Percentiles rank a stretch among this genome's conserved stretches.
phyloP scores from a whole-genome alignment of 2,888 invertebrate species.

The Chaetogeoica ovagalla region DNA sequence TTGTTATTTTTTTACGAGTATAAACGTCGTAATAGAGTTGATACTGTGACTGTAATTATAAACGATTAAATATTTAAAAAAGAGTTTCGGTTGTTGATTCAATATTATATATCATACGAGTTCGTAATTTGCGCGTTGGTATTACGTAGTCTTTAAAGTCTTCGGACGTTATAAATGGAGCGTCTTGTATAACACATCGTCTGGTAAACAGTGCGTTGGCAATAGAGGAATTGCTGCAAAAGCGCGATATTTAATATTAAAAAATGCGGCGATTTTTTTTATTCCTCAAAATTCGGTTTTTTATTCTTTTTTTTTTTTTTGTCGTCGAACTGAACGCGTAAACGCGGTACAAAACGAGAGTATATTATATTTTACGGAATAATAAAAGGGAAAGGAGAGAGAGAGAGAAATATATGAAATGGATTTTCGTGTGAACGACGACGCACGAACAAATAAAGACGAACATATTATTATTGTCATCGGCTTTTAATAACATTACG shows the following conservation, averaged over 20 bases:
- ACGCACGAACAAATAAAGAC: slow-evolving; percentile 3
- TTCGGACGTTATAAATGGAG: slow-evolving; percentile 22
- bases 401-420: background rate
- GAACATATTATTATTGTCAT: background rate
- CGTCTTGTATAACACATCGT: background rate
- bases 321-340: background rate
- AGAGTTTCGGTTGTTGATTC: too few species aligned
- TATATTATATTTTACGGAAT: background rate
- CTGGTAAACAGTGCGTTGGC: background rate
- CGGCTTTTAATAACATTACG: slow-evolving; percentile 34
- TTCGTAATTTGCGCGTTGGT: background rate
- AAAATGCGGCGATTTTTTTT: slow-evolving; percentile 15
- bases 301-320: background rate
- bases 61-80: too few species aligned
- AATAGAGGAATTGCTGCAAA: slow-evolving; percentile 18
- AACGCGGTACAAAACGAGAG: background rate
- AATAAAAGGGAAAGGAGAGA: slow-evolving; percentile 8
- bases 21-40: too few species aligned
- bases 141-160: background rate
- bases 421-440: slow-evolving; percentile 18
- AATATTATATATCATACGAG: background rate
- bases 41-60: too few species aligned
- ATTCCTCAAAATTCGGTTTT: slow-evolving; percentile 3
- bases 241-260: slow-evolving; percentile 31
- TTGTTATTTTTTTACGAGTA: too few species aligned